Evolutionary conservation across 2,113 vertebrate species (phyloP), one percentile per base, ranked within the genome.

Genomic region (Monopterus albus): DNA sequence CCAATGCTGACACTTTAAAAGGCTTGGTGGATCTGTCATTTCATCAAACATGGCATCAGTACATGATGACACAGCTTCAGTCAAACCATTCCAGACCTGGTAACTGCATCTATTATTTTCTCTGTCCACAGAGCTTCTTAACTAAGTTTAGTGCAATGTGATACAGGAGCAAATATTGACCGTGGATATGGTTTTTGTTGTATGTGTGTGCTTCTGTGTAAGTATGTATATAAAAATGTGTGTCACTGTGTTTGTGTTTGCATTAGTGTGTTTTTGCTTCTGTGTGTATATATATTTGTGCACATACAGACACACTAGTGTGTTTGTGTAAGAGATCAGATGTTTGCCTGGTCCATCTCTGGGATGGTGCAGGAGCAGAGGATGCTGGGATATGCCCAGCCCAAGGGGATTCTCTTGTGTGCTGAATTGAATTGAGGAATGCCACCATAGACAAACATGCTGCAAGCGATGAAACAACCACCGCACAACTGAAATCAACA

Each of bases 391-490:
- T 85, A 80, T 80, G 85, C 57, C 74, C 49, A 49, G 87, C 88
- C 89, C 14, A 67, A 81, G 84, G 89, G 84, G 65, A 75, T 83
- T 74, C 39, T 89, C 66, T 77, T 82, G 64, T 80, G 81, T 68
- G 85, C 82, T 87, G 71, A 88, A 86, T 87, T 75, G 88, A 84
- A 78, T 73, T 74, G 75, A 84, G 85, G 85, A 91, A 88, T 87
- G 85, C 76, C 75, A 91, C 71, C 83, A 81, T 79, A 89, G 86
- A 91, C 86, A 88, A 90, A 91, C 81, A 91, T 1, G 88, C 91
- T 92, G 76, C 69, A 10, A 93, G 91, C 91, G 65, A 92, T 68
- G 88, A 93, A 88, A 91, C 90, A 89, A 83, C 83, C 39, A 78
- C 77, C 59, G 61, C 75, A 85, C 82, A 84, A 86, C 84, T 84